Evolutionary conservation across 2,888 invertebrate species (phyloP).

Genomic region (Erpobdella octoculata): DNA sequence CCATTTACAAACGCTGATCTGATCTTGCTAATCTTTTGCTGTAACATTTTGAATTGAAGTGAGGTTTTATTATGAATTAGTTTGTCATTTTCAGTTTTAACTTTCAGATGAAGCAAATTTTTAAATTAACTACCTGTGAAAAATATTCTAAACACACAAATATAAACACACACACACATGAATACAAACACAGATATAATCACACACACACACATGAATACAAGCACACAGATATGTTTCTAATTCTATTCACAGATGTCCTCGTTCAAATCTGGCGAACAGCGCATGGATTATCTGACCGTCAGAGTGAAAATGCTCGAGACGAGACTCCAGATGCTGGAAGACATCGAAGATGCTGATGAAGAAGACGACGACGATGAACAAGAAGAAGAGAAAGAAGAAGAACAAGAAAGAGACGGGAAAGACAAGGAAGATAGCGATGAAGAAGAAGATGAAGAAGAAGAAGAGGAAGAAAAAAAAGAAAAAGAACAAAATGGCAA

Average conservation of each 20-base stretch:
- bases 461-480: neutral
- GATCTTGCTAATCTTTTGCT: too few relatives aligned
- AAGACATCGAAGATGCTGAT: neutral
- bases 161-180: too few relatives aligned
- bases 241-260: neutral
- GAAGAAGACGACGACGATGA: neutral
- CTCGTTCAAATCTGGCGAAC: constrained; percentile 15
- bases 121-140: too few relatives aligned
- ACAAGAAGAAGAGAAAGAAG: neutral
- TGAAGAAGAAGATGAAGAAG: neutral
- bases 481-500: neutral
- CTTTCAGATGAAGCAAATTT: too few relatives aligned
- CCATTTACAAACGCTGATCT: too few relatives aligned
- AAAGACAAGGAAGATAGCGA: neutral
- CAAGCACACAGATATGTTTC: too few relatives aligned
- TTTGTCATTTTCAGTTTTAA: too few relatives aligned
- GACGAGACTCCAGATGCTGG: neutral
- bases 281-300: constrained; percentile 3
- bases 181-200: too few relatives aligned
- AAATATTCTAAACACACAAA: too few relatives aligned
- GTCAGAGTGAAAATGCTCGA: constrained; percentile 2
- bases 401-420: neutral
- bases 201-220: too few relatives aligned
- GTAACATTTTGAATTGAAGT: too few relatives aligned
- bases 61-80: too few relatives aligned